Evolutionary conservation across 1,140 invertebrate species (phyloP), one percentile per base, ranked within the genome.

Genomic region (Papilio dardanus): DNA sequence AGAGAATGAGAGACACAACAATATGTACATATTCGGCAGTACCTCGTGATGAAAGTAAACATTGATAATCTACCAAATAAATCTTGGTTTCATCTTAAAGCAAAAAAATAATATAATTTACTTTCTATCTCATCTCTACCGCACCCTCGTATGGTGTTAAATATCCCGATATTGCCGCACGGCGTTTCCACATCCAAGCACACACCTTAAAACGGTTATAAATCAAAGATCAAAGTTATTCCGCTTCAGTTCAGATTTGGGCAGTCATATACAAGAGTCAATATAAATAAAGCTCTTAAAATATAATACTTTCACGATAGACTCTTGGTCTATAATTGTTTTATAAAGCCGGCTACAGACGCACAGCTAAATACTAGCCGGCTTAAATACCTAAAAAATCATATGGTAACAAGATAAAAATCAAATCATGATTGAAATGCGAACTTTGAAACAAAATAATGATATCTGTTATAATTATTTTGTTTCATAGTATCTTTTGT

Each of bases 151-250:
- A 8, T 3, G 54, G 24, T 62, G 24, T 28, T 14, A 16, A 30
- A 30, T 14, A 28, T 28, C 24, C 12, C 10, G 30, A 62, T 5
- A 8, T 62, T 28, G 24, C 24, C 54, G 24, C 24, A 16, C 54
- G 10, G 3, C 54, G 54, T 62, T 62, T 62, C 54, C 54, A 28
- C 54, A 16, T 62, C 54, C 6, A 16, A 62, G 12, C 54, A 28
- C 12, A 58, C 14, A 62, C 24, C 54, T 28, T 62, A 28, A 50
- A 50, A 62, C 3, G 54, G 24, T 62, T 16, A 62, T 28, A 62
- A 62, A 62, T 28, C 54, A 62, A 62, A 62, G 54, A 62, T 62
- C 54, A 62, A 62, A 28, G 54, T 62, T 62, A 62, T 28, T 62
- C 30, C 24, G 54, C 54, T 16, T 62, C 50, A 54, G 21, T 54